Evolutionary conservation across 2,113 vertebrate genomes (phyloP).

Genomic region (Butorides virescens): DNA sequence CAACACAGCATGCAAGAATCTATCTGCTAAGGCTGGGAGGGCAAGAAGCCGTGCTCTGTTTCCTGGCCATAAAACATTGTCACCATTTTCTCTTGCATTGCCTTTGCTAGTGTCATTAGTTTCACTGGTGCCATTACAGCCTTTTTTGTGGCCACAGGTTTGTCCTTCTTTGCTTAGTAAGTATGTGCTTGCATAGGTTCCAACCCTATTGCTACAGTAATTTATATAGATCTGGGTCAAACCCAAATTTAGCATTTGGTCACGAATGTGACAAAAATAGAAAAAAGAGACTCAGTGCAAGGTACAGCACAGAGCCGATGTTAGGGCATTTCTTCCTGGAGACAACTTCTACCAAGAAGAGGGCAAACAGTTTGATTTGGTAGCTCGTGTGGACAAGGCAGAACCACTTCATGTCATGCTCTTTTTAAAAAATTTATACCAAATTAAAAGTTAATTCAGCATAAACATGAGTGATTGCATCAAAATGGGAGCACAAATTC

Average conservation of each 20-base stretch:
- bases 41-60: background rate
- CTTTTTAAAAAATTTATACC: background rate
- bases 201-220: background rate
- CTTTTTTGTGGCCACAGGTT: background rate
- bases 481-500: background rate
- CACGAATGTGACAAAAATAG: background rate
- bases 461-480: background rate
- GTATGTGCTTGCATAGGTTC: background rate
- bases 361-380: background rate
- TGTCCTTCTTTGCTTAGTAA: background rate
- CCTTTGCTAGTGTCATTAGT: background rate
- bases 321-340: background rate
- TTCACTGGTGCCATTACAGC: background rate
- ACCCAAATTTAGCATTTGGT: background rate
- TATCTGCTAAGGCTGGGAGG: background rate
- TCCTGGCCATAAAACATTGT: background rate
- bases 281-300: background rate
- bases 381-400: background rate
- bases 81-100: background rate
- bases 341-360: background rate
- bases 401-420: background rate
- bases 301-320: background rate
- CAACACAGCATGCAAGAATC: background rate
- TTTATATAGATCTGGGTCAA: background rate
- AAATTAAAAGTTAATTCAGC: background rate